Evolutionary conservation across 1,140 invertebrate genomes (phyloP), one percentile per base, ranked within the genome.

Genomic region (Paralvinella palmiformis): DNA sequence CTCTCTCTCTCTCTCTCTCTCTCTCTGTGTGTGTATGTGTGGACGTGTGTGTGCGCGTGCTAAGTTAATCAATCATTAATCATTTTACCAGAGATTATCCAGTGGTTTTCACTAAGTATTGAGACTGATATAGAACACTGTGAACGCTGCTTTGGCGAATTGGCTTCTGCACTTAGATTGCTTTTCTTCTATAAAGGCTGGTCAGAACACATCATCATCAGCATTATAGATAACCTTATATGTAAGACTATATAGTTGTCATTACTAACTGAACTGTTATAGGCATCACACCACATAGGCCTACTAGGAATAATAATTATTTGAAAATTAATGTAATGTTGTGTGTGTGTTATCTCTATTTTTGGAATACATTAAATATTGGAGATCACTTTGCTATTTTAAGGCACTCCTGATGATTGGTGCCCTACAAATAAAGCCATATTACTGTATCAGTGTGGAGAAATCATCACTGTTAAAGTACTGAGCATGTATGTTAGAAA

Each of bases 391-490:
- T 59, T 36, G 17, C 33, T 33, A 20, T 48, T 48, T 63, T 22
- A 59, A 80, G 79, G 73, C 72, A 69, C 68, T n/a, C 79, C 79
- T 45, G 77, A 79, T 53, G 75, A 78, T 65, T 80, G 79, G 79
- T 57, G 77, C 22, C 69, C 74, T 41, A 76, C 79, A 59, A 80
- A 79, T 65, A 69, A 76, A 36, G 75, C 79, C 35, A 71, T 71
- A 41, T 65, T 80, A 22, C 41, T 80, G 24, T 72, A 78, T 24
- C 64, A 75, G 2, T 78, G 76, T 70, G 77, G 79, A 17, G 74
- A 79, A 62, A 60, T 62, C 2, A 76, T 80, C 27, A 75, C 77
- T 15, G 68, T 73, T 22, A 79, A 75, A 59, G 67, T 77, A 64
- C 65, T 80, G n/a, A 67, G 69, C 20, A 79, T 75, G 64, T 79